Evolutionary conservation across 2,797 vertebrate genomes (phyloP).

Genomic region (Zenarchopterus dispar): DNA sequence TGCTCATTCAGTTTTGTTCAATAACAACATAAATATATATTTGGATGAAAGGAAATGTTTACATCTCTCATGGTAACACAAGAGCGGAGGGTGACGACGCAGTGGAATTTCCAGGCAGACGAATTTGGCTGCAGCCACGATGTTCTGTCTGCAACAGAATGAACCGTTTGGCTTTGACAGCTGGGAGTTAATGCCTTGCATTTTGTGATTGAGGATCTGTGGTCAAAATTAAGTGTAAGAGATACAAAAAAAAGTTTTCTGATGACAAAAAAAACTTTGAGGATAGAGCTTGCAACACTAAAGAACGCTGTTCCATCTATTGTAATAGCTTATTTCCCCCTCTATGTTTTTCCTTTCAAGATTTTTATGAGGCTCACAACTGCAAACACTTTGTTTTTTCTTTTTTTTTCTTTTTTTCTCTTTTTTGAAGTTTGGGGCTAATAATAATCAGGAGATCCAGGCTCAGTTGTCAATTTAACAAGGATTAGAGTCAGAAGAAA

Average conservation of each 20-base stretch:
- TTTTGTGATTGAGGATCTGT: not conserved
- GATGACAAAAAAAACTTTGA: accelerated
- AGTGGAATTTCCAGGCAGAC: not conserved
- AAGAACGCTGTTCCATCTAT: not conserved
- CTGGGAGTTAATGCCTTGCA: constrained; percentile 18
- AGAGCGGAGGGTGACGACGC: not conserved
- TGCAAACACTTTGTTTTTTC: not conserved
- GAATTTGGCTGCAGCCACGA: constrained; percentile 21
- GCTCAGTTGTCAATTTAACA: not conserved
- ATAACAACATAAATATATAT: not conserved
- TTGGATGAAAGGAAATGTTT: constrained; percentile 14
- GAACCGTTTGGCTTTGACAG: constrained; percentile 23
- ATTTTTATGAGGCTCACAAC: not conserved
- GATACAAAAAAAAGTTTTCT: not conserved
- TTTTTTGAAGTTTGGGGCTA: not conserved
- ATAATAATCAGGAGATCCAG: constrained; percentile 1
- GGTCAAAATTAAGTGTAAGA: constrained; percentile 1
- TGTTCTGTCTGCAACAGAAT: constrained; percentile 1
- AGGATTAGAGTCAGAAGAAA: constrained; percentile 1
- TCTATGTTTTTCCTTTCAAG: not conserved
- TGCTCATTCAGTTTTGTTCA: too few species aligned
- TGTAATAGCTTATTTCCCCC: not conserved
- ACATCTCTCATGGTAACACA: constrained; percentile 6
- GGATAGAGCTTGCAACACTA: not conserved
- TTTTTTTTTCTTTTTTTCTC: too few species aligned